phyloP scores from a whole-genome alignment of 2,888 invertebrate genomes.

The Dasysyrphus albostriatus region DNA sequence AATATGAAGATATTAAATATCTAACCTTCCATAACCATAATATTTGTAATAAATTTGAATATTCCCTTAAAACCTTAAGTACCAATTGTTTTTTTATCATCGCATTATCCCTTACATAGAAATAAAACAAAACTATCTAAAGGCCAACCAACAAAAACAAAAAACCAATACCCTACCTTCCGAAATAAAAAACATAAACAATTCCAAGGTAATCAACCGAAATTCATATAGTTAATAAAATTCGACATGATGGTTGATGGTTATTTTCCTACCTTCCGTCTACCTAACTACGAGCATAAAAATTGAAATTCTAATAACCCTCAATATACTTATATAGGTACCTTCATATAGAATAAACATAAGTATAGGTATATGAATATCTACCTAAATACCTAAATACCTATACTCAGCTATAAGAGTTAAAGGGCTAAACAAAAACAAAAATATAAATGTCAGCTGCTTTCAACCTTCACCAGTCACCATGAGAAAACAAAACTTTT shows the following conservation, averaged over 20 bases:
- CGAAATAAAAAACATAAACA: not conserved
- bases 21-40: not conserved
- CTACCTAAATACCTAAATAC: not conserved
- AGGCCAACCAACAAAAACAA: not conserved
- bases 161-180: slow-evolving; percentile 11
- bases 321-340: slow-evolving; percentile 5
- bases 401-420: not conserved
- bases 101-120: too few species aligned
- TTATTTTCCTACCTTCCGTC: slow-evolving; percentile 14
- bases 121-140: slow-evolving; percentile 22
- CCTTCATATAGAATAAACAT: not conserved
- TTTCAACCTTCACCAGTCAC: slow-evolving; percentile 29
- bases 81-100: not conserved
- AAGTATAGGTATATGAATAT: too few species aligned
- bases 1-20: not conserved
- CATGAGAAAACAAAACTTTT: slow-evolving; percentile 24
- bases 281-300: not conserved
- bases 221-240: not conserved
- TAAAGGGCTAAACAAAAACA: slow-evolving; percentile 27
- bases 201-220: slow-evolving; percentile 24
- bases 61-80: not conserved
- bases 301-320: slow-evolving; percentile 34
- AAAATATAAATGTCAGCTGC: slow-evolving; percentile 7
- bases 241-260: slow-evolving; percentile 14
- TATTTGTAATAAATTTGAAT: not conserved